Evolutionary conservation across 2,888 invertebrate genomes (phyloP).

Genomic region (Empis stercorea): DNA sequence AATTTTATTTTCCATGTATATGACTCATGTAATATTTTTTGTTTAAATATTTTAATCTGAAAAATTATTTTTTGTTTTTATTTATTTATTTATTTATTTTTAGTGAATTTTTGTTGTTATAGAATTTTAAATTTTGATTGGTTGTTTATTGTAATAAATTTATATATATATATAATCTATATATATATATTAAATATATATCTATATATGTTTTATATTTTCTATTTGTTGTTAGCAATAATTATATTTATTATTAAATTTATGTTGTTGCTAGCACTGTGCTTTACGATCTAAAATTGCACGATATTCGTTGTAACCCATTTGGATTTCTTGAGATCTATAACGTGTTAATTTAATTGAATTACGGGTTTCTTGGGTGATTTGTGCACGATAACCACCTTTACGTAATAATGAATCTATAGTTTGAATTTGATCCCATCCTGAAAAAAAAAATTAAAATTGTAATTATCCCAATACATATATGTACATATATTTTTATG

Average conservation of each 20-base stretch:
- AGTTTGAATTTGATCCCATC: slow-evolving; percentile 98
- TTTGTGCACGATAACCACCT: slow-evolving; percentile 87
- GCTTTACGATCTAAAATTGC: slow-evolving; percentile 31
- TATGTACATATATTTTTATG: too few species aligned
- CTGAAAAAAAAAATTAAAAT: slow-evolving; percentile 40
- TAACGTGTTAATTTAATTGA: slow-evolving; percentile 91
- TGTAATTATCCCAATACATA: too few species aligned
- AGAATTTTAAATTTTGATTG: too few species aligned
- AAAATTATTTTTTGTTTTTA: too few species aligned
- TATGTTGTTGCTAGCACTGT: slow-evolving; percentile 17
- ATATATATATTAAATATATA: too few species aligned
- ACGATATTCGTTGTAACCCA: slow-evolving; percentile 70
- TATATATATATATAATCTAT: too few species aligned
- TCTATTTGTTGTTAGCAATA: not conserved
- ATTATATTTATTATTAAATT: not conserved
- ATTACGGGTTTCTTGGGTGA: slow-evolving; percentile 76
- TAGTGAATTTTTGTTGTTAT: too few species aligned
- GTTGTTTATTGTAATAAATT: too few species aligned
- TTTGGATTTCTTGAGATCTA: slow-evolving; percentile 89
- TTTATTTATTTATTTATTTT: too few species aligned
- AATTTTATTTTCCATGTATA: too few species aligned
- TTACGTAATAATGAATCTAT: slow-evolving; percentile 95
- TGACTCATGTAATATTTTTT: too few species aligned
- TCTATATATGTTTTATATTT: not conserved
- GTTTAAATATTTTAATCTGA: too few species aligned